Evolutionary conservation across 2,797 vertebrate species (phyloP).

Genomic region (Cichlasoma orientale): DNA sequence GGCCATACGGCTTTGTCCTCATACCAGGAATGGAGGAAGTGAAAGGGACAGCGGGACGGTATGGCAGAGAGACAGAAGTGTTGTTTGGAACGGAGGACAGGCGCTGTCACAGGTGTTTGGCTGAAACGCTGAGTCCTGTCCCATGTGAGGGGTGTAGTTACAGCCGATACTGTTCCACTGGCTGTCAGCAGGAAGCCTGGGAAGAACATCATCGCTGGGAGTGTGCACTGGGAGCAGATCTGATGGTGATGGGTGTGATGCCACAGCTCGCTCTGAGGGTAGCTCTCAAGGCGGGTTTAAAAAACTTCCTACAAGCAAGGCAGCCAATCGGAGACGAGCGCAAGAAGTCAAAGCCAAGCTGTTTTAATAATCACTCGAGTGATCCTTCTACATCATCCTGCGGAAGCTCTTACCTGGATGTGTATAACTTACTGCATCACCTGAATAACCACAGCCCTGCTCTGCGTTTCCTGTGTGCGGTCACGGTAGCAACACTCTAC

Average conservation of each 20-base stretch:
- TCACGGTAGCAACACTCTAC: slow-evolving; percentile 85
- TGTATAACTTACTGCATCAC: slow-evolving; percentile 88
- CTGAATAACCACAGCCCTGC: slow-evolving; percentile 77
- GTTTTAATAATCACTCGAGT: neutral
- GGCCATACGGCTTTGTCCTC: slow-evolving; percentile 89
- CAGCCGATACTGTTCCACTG: slow-evolving; percentile 85
- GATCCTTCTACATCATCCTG: slow-evolving; percentile 54
- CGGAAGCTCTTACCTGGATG: slow-evolving; percentile 82
- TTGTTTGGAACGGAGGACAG: slow-evolving; percentile 75
- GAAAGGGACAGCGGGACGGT: slow-evolving; percentile 16
- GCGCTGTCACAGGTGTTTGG: slow-evolving; percentile 89
- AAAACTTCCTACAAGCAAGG: slow-evolving; percentile 68
- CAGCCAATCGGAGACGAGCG: slow-evolving; percentile 26
- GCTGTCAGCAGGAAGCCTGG: slow-evolving; percentile 87
- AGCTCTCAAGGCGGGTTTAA: slow-evolving; percentile 83
- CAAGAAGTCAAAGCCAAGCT: neutral
- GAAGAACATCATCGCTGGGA: slow-evolving; percentile 86
- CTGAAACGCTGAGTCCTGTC: slow-evolving; percentile 72
- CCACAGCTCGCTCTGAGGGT: slow-evolving; percentile 88
- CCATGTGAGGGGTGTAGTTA: slow-evolving; percentile 89
- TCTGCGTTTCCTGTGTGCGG: slow-evolving; percentile 84
- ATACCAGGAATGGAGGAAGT: slow-evolving; percentile 70
- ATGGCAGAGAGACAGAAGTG: neutral
- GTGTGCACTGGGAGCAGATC: slow-evolving; percentile 83
- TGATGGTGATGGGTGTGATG: slow-evolving; percentile 85